These are phyloP conservation scores for Saxicola maurus DNA, from an alignment of 2,797 vertebrate species.

Conservation along the genomic window DNA sequence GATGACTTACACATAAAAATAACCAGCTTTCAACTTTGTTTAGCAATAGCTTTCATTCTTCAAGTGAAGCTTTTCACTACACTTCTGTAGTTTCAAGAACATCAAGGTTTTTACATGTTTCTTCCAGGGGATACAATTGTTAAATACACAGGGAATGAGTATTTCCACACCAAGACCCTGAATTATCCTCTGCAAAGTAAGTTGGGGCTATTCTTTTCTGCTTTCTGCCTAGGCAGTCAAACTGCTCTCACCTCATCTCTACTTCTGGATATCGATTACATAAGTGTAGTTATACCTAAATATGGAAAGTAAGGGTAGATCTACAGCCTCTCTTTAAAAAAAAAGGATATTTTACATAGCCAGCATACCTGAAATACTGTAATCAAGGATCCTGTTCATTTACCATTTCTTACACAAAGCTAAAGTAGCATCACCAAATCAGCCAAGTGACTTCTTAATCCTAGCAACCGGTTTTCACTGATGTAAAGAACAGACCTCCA, in stretches of 20 bases:
- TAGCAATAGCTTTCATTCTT: not conserved
- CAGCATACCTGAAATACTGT: not conserved
- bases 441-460: not conserved
- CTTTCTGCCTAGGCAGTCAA: not conserved
- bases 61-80: not conserved
- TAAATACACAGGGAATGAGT: not conserved
- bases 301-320: not conserved
- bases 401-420: not conserved
- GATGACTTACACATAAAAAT: not conserved
- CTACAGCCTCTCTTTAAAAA: not conserved
- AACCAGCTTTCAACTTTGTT: not conserved
- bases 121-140: not conserved
- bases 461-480: not conserved
- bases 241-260: not conserved
- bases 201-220: not conserved
- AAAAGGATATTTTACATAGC: not conserved
- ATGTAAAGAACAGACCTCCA: not conserved
- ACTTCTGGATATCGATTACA: not conserved
- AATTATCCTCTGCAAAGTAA: not conserved
- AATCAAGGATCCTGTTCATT: not conserved
- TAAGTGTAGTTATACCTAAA: rapidly evolving
- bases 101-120: not conserved
- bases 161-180: not conserved
- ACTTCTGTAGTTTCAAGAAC: not conserved
- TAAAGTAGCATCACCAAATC: not conserved